phyloP scores from a whole-genome alignment of 2,888 invertebrate species.

The Trilocha varians region DNA sequence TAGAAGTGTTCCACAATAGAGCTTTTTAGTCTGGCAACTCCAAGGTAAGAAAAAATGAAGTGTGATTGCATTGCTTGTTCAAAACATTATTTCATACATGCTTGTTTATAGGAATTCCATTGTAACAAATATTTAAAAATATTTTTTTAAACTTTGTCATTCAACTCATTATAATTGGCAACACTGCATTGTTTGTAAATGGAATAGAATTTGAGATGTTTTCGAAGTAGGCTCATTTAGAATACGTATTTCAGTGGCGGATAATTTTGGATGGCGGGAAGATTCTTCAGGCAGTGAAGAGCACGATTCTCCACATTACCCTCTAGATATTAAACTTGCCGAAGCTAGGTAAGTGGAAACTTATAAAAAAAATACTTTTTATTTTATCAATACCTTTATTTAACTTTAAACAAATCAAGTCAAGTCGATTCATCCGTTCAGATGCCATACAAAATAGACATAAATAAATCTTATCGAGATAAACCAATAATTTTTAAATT shows the following conservation, averaged over 20 bases:
- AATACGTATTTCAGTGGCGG: constrained; percentile 38
- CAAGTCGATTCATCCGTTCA: no score
- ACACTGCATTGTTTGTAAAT: neutral
- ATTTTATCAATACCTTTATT: no score
- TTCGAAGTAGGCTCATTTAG: neutral
- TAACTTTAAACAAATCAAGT: no score
- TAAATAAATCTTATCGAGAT: no score
- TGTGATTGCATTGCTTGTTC: constrained; percentile 29
- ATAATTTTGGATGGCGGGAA: constrained; percentile 60
- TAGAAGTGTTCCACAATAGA: constrained; percentile 33
- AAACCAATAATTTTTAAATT: no score
- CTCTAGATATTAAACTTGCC: constrained; percentile 60
- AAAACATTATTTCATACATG: constrained; percentile 55
- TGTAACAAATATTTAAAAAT: neutral
- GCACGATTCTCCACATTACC: constrained; percentile 62
- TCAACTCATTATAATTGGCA: neutral
- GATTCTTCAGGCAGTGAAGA: constrained; percentile 67
- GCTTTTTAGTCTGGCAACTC: constrained; percentile 30
- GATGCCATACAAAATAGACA: no score
- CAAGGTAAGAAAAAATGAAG: constrained; percentile 46
- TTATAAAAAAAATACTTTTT: neutral
- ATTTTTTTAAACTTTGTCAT: no score
- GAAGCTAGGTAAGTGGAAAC: constrained; percentile 53
- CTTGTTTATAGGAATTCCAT: constrained; percentile 20
- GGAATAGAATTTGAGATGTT: neutral